Conservation (phyloP, 2,797 vertebrate species). For the Falco novaeseelandiae region DNA sequence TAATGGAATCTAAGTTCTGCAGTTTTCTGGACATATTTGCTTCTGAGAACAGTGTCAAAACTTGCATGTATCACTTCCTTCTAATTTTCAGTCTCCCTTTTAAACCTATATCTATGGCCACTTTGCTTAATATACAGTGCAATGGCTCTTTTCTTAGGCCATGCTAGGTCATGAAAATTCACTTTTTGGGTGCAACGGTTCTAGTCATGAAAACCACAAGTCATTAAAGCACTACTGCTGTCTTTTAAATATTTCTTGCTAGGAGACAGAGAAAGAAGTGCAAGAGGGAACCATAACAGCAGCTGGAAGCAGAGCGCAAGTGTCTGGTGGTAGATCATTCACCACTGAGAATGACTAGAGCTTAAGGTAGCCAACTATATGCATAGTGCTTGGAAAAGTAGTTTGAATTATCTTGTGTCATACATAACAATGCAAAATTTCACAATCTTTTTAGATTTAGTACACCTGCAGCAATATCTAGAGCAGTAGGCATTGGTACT, state of each 20-base stretch:
- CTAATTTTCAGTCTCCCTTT: not conserved
- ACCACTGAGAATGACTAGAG: not conserved
- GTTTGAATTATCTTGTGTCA: not conserved
- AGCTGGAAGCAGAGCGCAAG: not conserved
- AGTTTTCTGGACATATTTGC: not conserved
- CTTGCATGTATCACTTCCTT: not conserved
- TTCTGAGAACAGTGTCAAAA: not conserved
- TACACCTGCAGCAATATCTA: not conserved
- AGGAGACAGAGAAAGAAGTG: not conserved
- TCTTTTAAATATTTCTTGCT: not conserved
- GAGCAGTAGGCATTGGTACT: not conserved
- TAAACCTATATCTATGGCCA: fast-evolving
- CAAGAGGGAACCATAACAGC: not conserved
- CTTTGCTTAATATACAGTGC: not conserved
- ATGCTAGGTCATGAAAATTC: not conserved
- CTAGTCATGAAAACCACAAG: not conserved
- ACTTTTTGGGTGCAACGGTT: not conserved
- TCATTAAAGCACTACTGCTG: not conserved
- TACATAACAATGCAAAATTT: not conserved
- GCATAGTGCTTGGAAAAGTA: not conserved
- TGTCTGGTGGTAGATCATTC: not conserved
- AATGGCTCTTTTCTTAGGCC: too few relatives aligned
- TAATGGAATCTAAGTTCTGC: not conserved
- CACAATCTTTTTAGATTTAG: not conserved
- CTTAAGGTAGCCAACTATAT: not conserved